Conservation (phyloP, 2,888 invertebrate species). For the Eulithis prunata region DNA sequence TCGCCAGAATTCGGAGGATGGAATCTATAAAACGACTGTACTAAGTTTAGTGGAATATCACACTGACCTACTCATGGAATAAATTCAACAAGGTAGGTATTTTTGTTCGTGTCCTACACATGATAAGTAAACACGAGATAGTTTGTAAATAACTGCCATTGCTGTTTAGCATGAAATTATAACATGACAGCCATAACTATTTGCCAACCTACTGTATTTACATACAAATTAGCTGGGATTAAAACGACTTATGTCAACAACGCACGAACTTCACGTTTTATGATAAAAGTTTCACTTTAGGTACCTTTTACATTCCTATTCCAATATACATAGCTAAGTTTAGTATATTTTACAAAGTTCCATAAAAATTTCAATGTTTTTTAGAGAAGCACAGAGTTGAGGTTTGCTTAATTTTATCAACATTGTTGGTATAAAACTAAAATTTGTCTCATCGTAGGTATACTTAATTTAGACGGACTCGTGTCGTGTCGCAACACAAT, state of each 20-base stretch:
- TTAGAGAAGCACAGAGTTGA: too few relatives aligned
- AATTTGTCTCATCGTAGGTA: too few relatives aligned
- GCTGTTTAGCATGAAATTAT: slow-evolving; percentile 37
- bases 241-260: slow-evolving; percentile 41
- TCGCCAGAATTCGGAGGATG: too few relatives aligned
- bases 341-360: too few relatives aligned
- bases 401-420: too few relatives aligned
- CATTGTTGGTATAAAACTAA: too few relatives aligned
- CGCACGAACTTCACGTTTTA: slow-evolving; percentile 37
- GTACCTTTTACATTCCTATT: not conserved
- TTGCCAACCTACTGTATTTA: slow-evolving; percentile 29
- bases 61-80: not conserved
- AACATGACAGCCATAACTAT: slow-evolving; percentile 35
- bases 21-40: too few relatives aligned
- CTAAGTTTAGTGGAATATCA: not conserved
- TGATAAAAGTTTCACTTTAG: slow-evolving; percentile 16
- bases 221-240: slow-evolving; percentile 43
- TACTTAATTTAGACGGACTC: too few relatives aligned
- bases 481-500: too few relatives aligned
- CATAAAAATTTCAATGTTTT: too few relatives aligned
- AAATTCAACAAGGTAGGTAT: not conserved
- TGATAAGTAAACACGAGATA: slow-evolving; percentile 19
- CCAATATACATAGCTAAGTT: not conserved
- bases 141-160: slow-evolving; percentile 31
- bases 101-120: slow-evolving; percentile 11